Evolutionary conservation across 2,113 vertebrate genomes (phyloP).

Genomic region (Geothlypis trichas): DNA sequence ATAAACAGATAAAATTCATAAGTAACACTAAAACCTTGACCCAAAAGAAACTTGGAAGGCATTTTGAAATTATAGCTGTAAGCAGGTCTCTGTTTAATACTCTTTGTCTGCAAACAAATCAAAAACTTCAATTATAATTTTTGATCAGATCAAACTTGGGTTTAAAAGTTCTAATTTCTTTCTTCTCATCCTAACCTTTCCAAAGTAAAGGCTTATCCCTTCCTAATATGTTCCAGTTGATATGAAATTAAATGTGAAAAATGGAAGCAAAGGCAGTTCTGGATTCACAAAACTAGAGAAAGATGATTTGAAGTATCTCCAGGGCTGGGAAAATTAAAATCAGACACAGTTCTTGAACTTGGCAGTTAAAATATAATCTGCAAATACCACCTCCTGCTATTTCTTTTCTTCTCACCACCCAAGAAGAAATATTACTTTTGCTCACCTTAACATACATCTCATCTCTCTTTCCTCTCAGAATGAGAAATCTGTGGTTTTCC

Average conservation of each 20-base stretch:
- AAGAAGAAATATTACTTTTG: background rate
- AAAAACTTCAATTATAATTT: background rate
- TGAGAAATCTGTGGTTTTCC: background rate
- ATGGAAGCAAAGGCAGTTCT: background rate
- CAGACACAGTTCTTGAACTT: background rate
- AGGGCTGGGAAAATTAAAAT: slow-evolving; percentile 10
- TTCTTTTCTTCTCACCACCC: background rate
- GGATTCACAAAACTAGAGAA: background rate
- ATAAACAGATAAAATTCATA: background rate
- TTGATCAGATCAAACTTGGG: background rate
- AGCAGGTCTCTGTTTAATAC: background rate
- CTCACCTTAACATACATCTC: background rate
- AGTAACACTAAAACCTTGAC: background rate
- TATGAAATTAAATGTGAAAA: slow-evolving; percentile 20
- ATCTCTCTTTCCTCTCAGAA: background rate
- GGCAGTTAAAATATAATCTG: background rate
- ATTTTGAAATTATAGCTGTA: background rate
- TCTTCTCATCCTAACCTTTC: background rate
- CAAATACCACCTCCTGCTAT: background rate
- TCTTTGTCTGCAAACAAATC: background rate
- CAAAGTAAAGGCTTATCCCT: background rate
- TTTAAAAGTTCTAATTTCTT: background rate
- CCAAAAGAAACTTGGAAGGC: background rate
- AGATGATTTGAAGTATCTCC: background rate
- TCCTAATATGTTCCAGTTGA: background rate